Base-by-base conservation (phyloP, 2,113 vertebrate genomes). In the Lanius ludovicianus region DNA sequence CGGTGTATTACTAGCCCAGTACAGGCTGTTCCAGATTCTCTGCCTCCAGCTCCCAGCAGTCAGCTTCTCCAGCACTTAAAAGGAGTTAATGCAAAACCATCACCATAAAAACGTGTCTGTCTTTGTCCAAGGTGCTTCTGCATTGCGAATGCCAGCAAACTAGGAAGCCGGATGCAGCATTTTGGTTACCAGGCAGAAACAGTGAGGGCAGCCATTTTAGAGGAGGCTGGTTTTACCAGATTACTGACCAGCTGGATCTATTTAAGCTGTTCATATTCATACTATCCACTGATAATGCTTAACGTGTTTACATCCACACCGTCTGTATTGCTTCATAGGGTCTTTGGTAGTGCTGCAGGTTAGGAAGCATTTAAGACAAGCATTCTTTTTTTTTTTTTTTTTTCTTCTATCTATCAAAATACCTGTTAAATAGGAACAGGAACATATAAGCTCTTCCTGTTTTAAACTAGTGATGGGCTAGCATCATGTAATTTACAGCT, bases 401-500 rank as follows among this genome's bases (percentile, higher is more conserved):
- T 8, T 1, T 1, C 76, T 35, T 84, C 25, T 52, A 24, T 71
- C 57, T 63, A 56, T 52, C 84, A 71, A 57, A 80, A 70, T 75
- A 68, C n/a, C 62, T 93, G 65, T 78, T 53, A 89, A 89, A 67
- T 87, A 89, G 53, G 70, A 71, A 64, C 42, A 87, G 46, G 42
- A 63, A 87, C 56, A 63, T 84, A 52, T 84, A 88, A 68, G 63
- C 25, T 81, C 73, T 89, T 94, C 88, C 87, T 80, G 70, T 95
- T 95, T 82, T 80, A 60, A 53, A 57, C 73, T 73, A 94, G 77
- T 50, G 55, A 79, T 89, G 95, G 63, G 64, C 81, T 52, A 67
- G 87, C 95, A 95, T 81, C 91, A 75, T 97, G 56, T 95, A 96
- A 97, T 96, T 89, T 96, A 64, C 87, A 91, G 73, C 71, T 93